Base-by-base conservation (phyloP, 2,113 vertebrate genomes). In the Thalassarche chlororhynchos region DNA sequence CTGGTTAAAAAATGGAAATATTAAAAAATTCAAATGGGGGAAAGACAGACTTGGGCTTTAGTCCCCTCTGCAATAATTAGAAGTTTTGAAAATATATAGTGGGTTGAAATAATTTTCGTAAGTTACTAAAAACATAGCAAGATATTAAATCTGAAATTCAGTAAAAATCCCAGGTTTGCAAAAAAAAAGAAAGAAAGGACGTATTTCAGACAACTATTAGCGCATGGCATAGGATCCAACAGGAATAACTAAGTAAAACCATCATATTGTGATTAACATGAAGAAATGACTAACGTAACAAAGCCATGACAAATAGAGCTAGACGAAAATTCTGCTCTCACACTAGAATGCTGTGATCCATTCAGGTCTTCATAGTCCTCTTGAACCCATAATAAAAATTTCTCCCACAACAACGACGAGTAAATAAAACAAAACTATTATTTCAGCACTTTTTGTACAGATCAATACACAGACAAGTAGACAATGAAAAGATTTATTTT, bases 401-500 rank as follows among this genome's bases (percentile, higher is more conserved):
- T 62, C 12, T 93, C 23, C 34, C 65, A 71, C 42, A 91, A 60
- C 6, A 52, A 68, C 77, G 12, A 54, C 44, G 19, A 66, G 23
- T 16, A 87, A 44, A 87, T 24, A 46, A 55, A 76, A 18, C 19
- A 52, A 61, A 86, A 47, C 8, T 21, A 31, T 26, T 40, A 42
- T 44, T 72, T 57, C 5, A 44, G 58, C 80, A 40, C 13, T 17
- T 87, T 44, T 65, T 4, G 0, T 83, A 77, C 21, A 88, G 44
- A 95, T 74, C 70, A 85, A 80, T 24, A 76, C 46, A 77, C 25
- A 85, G 58, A 88, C 17, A 93, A 88, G 23, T 14, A 74, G 19
- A 54, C 70, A 92, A 70, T 34, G 47, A 66, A 90, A 85, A 88
- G 51, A 84, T 96, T 97, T 97, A 95, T 95, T 96, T 92, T 92